Base-by-base conservation (phyloP, 2,797 vertebrate genomes). In the Malurus leucopterus region DNA sequence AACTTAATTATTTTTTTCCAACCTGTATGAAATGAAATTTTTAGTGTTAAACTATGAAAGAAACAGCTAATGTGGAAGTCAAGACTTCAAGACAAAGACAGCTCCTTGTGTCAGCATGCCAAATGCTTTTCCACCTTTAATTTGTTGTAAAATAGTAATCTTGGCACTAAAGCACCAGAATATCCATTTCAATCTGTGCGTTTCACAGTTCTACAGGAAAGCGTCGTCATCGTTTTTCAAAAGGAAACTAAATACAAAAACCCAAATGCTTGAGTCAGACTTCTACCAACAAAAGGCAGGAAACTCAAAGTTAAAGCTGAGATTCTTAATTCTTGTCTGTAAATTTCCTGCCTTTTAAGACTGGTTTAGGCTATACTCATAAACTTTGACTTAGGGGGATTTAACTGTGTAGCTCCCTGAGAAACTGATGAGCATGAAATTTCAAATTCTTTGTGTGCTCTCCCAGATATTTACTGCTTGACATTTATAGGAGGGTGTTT, bases 271-370 rank as follows among this genome's bases (percentile, higher is more conserved):
- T 93, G 91, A 93, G 64, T 91, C 93, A 91, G 90, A 76, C 74
- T 81, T 84, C 49, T 87, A 62, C 85, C 83, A 93, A 95, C 92
- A 94, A 92, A 95, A 93, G 80, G 72, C 90, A 91, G 89, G 90
- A 95, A 92, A 94, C 85, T 88, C 75, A 65, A 86, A 92, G 81
- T 77, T 94, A 77, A 94, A 91, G 79, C 88, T 82, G 75, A 91
- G 82, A 58, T 92, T 88, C 88, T 76, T 86, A 92, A 75, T 88
- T 89, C 74, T 94, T 93, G 76, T 91, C 87, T 88, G 55, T 90
- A 90, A 95, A 95, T 93, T 93, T 95, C 93, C 94, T 94, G 88
- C 78, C 83, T 93, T 93, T 93, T 91, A 86, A 93, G 78, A 82
- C 65, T 88, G 64, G 78, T 68, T 92, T 68, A 92, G 58, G 78